Evolutionary conservation across 2,888 invertebrate genomes (phyloP).

Genomic region (Pyrocoelia pectoralis): DNA sequence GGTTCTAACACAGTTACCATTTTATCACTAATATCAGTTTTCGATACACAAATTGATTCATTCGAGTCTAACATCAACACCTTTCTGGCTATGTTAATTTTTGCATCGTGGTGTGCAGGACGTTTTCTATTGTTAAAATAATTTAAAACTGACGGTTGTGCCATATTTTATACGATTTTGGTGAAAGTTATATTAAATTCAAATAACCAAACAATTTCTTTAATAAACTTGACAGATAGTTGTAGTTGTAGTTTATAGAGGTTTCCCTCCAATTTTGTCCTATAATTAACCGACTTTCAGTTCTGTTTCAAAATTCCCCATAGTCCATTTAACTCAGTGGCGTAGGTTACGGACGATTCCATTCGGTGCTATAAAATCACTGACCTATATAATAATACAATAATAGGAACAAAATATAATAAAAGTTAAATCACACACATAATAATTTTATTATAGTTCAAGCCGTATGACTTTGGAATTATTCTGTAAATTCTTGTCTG

Average conservation of each 20-base stretch:
- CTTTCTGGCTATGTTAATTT: conserved; percentile 62
- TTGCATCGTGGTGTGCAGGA: conserved; percentile 72
- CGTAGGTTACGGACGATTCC: too few species aligned
- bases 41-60: not conserved
- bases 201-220: conserved; percentile 9
- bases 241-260: too few species aligned
- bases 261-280: conserved; percentile 3
- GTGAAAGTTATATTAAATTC: not conserved
- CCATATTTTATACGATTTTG: not conserved
- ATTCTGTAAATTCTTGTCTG: too few species aligned
- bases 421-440: too few species aligned
- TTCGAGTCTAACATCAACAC: conserved; percentile 56
- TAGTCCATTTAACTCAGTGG: conserved; percentile 7
- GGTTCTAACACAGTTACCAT: too few species aligned
- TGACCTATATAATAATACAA: too few species aligned
- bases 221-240: conserved; percentile 8
- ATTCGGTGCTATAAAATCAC: too few species aligned
- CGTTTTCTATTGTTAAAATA: conserved; percentile 82
- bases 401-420: too few species aligned
- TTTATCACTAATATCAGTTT: too few species aligned
- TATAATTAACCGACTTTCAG: not conserved
- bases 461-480: too few species aligned
- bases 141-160: conserved; percentile 63
- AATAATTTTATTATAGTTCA: too few species aligned
- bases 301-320: conserved; percentile 5